Evolutionary conservation across 2,888 invertebrate genomes (phyloP).

Genomic region (Amorpha juglandis): DNA sequence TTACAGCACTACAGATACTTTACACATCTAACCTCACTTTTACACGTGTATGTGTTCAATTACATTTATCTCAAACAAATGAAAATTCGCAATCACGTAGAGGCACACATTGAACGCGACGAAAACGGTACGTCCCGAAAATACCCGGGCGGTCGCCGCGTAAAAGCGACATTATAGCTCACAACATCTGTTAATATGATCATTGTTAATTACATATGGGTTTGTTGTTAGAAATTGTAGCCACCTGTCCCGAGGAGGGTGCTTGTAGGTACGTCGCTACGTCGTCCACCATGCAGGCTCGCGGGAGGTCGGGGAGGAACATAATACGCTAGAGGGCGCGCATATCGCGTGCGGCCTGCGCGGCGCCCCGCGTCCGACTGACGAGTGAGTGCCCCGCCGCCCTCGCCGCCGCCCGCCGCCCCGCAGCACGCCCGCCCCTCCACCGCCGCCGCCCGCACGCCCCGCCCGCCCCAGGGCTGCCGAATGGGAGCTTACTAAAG

Average conservation of each 20-base stretch:
- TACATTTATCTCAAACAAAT: slow-evolving; percentile 13
- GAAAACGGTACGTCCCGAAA: slow-evolving; percentile 61
- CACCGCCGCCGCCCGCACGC: slow-evolving; percentile 54
- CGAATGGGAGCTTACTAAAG: slow-evolving; percentile 59
- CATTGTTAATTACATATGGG: slow-evolving; percentile 85
- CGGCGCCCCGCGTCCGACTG: slow-evolving; percentile 82
- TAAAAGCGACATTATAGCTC: slow-evolving; percentile 80
- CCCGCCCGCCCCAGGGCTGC: slow-evolving; percentile 57
- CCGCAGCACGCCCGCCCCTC: slow-evolving; percentile 43
- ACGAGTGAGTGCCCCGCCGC: slow-evolving; percentile 49
- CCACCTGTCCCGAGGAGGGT: slow-evolving; percentile 97
- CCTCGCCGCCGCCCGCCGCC: slow-evolving; percentile 37
- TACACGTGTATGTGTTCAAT: slow-evolving; percentile 14
- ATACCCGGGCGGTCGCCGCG: slow-evolving; percentile 82
- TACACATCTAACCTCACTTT: slow-evolving; percentile 33
- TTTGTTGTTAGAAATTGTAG: slow-evolving; percentile 83
- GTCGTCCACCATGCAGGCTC: slow-evolving; percentile 98
- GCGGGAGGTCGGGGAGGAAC: slow-evolving; percentile 96
- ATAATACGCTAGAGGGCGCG: slow-evolving; percentile 85
- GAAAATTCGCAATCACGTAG: slow-evolving; percentile 25
- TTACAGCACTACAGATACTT: slow-evolving; percentile 56
- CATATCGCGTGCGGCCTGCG: slow-evolving; percentile 79
- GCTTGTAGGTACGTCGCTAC: slow-evolving; percentile 97
- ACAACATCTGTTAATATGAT: slow-evolving; percentile 85
- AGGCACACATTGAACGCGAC: slow-evolving; percentile 21